Evolutionary conservation across 2,113 vertebrate genomes (phyloP).

Genomic region (Aegotheles bennettii): DNA sequence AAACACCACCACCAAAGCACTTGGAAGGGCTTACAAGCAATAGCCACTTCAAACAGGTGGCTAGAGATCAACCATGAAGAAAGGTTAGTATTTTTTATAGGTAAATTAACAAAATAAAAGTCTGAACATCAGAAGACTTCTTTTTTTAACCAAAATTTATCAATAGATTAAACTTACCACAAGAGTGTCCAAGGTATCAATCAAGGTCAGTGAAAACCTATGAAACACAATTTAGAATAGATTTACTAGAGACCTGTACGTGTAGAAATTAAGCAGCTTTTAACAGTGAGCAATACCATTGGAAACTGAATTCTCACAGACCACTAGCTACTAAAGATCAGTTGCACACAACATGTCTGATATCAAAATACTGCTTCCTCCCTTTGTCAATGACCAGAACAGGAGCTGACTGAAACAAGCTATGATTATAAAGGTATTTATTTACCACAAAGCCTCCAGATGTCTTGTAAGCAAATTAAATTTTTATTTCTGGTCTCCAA

Average conservation of each 20-base stretch:
- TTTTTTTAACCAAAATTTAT: background rate
- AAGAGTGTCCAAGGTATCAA: conserved; percentile 96
- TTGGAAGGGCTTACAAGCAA: background rate
- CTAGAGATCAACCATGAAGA: background rate
- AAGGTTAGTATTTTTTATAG: background rate
- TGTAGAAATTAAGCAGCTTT: background rate
- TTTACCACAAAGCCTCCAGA: background rate
- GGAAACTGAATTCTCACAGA: background rate
- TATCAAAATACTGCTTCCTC: background rate
- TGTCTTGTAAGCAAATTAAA: background rate
- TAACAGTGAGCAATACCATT: background rate
- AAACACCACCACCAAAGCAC: background rate
- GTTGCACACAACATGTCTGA: background rate
- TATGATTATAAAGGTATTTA: background rate
- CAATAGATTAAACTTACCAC: conserved; percentile 80
- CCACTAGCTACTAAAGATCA: background rate
- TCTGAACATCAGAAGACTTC: background rate
- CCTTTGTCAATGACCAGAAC: background rate
- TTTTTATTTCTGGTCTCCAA: background rate
- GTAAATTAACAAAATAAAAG: background rate
- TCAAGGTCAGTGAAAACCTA: conserved; percentile 96
- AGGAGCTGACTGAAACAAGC: background rate
- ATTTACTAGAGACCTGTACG: background rate
- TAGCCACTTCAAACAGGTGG: background rate
- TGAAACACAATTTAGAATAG: conserved; percentile 12